phyloP scores from a whole-genome alignment of 2,888 invertebrate genomes.

The Tenthredo distinguenda region DNA sequence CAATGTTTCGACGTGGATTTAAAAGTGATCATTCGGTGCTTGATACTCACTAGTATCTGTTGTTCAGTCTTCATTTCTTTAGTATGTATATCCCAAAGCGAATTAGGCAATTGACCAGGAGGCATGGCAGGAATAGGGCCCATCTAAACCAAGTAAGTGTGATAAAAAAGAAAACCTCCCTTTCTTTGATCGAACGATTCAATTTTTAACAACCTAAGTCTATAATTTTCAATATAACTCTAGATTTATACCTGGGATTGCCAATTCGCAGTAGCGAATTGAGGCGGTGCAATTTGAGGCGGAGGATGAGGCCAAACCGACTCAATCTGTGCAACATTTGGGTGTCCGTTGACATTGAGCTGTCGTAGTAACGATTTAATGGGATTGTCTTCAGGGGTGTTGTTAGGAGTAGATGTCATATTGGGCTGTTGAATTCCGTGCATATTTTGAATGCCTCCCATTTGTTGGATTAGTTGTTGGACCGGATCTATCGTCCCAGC shows the following conservation, averaged over 20 bases:
- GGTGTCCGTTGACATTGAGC: conserved; percentile 73
- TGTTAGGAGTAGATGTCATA: conserved; percentile 61
- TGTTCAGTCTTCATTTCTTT: conserved; percentile 79
- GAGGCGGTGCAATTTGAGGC: conserved; percentile 70
- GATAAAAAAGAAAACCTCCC: conserved; percentile 11
- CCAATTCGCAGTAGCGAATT: conserved; percentile 75
- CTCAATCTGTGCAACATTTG: conserved; percentile 66
- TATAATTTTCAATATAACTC: background rate
- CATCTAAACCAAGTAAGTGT: conserved; percentile 63
- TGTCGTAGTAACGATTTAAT: conserved; percentile 80
- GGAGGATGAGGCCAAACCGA: conserved; percentile 75
- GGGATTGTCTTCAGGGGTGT: conserved; percentile 77
- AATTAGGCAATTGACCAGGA: conserved; percentile 74
- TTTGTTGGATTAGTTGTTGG: conserved; percentile 80
- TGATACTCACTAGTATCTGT: conserved; percentile 76
- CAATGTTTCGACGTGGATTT: too few relatives aligned
- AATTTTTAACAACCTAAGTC: background rate
- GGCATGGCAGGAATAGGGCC: conserved; percentile 73
- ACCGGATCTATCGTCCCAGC: conserved; percentile 78
- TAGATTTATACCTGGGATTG: conserved; percentile 70
- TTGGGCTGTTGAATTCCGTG: conserved; percentile 73
- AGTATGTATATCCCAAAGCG: conserved; percentile 75
- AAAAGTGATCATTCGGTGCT: background rate
- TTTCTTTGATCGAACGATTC: background rate
- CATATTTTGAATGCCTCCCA: conserved; percentile 78